These are phyloP conservation scores for Phylloscopus whistleri DNA, from an alignment of 2,113 vertebrate species.

Conservation along the genomic window DNA sequence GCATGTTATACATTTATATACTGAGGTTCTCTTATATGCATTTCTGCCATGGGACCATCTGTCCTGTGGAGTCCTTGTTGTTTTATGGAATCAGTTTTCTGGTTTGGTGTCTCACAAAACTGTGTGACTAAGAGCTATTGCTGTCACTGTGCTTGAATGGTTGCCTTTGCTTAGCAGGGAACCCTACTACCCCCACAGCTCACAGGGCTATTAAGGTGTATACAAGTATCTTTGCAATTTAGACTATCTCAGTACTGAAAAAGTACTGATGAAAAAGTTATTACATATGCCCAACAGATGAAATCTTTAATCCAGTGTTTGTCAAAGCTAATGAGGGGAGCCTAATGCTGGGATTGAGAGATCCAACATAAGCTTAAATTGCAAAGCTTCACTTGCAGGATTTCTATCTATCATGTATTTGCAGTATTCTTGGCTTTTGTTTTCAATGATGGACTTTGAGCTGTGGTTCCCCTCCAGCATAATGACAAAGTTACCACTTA, in stretches of 20 bases:
- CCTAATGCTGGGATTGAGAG: not conserved
- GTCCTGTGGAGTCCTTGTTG: not conserved
- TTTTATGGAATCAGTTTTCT: not conserved
- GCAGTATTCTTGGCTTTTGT: not conserved
- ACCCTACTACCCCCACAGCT: accelerated
- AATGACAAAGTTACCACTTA: not conserved
- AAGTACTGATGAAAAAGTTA: not conserved
- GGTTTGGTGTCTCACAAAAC: not conserved
- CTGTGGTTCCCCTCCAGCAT: not conserved
- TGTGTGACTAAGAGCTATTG: not conserved
- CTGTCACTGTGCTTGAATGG: not conserved
- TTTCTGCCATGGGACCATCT: not conserved
- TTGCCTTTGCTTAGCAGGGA: not conserved
- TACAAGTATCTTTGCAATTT: not conserved
- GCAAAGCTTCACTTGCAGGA: not conserved
- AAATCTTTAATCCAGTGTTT: not conserved
- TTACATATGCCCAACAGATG: not conserved
- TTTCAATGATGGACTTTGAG: not conserved
- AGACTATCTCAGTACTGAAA: not conserved
- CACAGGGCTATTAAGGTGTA: not conserved
- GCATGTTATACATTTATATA: not conserved
- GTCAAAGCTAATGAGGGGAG: not conserved
- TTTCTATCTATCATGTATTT: not conserved
- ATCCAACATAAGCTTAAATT: not conserved
- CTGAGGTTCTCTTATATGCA: not conserved